Evolutionary conservation across 2,113 vertebrate genomes (phyloP).

Genomic region (Chamaea fasciata): DNA sequence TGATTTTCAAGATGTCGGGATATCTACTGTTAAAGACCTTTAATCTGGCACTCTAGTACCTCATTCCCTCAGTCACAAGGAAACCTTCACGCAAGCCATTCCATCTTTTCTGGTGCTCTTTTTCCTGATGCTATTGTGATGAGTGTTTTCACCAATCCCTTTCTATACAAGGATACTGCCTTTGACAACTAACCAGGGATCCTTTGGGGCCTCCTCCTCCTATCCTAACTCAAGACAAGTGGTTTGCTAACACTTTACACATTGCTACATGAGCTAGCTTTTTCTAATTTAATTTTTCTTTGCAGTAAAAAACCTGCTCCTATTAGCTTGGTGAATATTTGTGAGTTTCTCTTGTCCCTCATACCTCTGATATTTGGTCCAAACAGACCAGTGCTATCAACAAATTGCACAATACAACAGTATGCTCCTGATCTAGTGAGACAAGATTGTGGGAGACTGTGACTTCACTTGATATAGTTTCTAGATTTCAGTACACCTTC

Average conservation of each 20-base stretch:
- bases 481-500: background rate
- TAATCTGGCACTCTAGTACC: background rate
- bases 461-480: background rate
- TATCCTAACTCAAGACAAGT: background rate
- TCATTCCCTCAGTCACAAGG: background rate
- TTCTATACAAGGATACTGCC: background rate
- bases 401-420: background rate
- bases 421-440: background rate
- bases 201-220: background rate
- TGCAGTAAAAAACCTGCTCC: background rate
- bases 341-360: background rate
- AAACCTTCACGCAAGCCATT: background rate
- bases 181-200: background rate
- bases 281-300: background rate
- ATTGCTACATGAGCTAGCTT: background rate
- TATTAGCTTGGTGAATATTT: background rate
- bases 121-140: background rate
- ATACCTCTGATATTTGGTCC: background rate
- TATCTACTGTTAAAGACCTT: background rate
- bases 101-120: background rate
- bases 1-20: background rate
- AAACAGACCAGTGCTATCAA: background rate
- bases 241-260: background rate
- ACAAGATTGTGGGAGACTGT: background rate
- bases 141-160: background rate